Percentiles rank a stretch among this genome's conserved stretches.
These are phyloP conservation scores for Drosophila anomelani DNA, from an alignment of 2,888 invertebrate species.

Conservation along the genomic window DNA sequence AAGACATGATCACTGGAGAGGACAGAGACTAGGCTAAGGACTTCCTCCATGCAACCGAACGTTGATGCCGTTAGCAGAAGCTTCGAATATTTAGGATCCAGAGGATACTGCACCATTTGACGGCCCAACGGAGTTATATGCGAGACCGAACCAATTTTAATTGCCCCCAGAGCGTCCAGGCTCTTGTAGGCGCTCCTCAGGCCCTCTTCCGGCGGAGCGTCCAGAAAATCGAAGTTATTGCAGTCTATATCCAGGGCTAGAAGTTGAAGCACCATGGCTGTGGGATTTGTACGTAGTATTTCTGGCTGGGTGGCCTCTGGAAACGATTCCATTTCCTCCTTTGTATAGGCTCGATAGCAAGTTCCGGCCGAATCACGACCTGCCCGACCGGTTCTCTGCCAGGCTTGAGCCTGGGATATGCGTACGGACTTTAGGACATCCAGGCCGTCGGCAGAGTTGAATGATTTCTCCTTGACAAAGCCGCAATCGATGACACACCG, in stretches of 20 bases:
- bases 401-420: constrained; percentile 96
- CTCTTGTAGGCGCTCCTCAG: constrained; percentile 87
- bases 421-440: constrained; percentile 92
- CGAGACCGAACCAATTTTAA: constrained; percentile 86
- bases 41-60: constrained; percentile 91
- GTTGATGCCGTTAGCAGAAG: constrained; percentile 91
- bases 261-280: constrained; percentile 88
- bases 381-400: constrained; percentile 96
- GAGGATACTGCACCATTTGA: constrained; percentile 95
- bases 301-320: constrained; percentile 92
- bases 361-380: constrained; percentile 94
- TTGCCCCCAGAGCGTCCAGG: constrained; percentile 88
- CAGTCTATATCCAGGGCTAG: constrained; percentile 94
- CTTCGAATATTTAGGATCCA: constrained; percentile 95
- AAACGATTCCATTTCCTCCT: constrained; percentile 90
- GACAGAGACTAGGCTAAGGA: constrained; percentile 93
- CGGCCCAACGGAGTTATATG: constrained; percentile 92
- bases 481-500: constrained; percentile 96
- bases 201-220: constrained; percentile 91
- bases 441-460: constrained; percentile 92
- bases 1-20: constrained; percentile 95
- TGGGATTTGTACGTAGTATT: constrained; percentile 90
- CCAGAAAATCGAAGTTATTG: constrained; percentile 94
- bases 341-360: constrained; percentile 95
- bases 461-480: constrained; percentile 94